Evolutionary conservation across 2,888 invertebrate genomes (phyloP).

Genomic region (Prenolepis imparis): DNA sequence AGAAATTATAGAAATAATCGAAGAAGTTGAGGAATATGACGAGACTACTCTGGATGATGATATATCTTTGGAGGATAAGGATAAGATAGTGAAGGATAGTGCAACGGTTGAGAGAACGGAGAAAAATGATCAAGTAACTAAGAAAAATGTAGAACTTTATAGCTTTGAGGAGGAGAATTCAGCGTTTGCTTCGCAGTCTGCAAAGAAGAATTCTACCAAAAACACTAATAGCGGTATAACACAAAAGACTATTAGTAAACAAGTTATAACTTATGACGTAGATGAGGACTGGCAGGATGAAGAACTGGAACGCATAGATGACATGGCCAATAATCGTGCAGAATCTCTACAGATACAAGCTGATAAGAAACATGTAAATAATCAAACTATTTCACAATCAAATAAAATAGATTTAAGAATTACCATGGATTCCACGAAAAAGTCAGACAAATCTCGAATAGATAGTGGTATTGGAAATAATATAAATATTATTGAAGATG

Average conservation of each 20-base stretch:
- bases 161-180: conserved; percentile 60
- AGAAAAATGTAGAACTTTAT: conserved; percentile 56
- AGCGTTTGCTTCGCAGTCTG: conserved; percentile 30
- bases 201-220: conserved; percentile 44
- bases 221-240: conserved; percentile 23
- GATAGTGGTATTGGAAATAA: conserved; percentile 64
- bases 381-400: conserved; percentile 54
- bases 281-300: conserved; percentile 85
- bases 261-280: conserved; percentile 80
- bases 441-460: conserved; percentile 56
- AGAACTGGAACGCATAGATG: conserved; percentile 73
- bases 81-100: conserved; percentile 75
- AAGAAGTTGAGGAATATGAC: conserved; percentile 80
- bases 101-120: conserved; percentile 42
- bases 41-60: conserved; percentile 24
- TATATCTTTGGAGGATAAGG: conserved; percentile 78
- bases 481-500: conserved; percentile 68
- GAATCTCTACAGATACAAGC: conserved; percentile 60
- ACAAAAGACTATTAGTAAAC: conserved; percentile 65
- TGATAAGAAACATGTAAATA: conserved; percentile 63
- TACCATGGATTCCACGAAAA: conserved; percentile 60
- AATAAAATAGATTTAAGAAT: conserved; percentile 61
- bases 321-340: conserved; percentile 62
- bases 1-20: conserved; percentile 84
- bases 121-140: conserved; percentile 49